phyloP scores from a whole-genome alignment of 2,797 vertebrate species.

The Molossus alvarezi region DNA sequence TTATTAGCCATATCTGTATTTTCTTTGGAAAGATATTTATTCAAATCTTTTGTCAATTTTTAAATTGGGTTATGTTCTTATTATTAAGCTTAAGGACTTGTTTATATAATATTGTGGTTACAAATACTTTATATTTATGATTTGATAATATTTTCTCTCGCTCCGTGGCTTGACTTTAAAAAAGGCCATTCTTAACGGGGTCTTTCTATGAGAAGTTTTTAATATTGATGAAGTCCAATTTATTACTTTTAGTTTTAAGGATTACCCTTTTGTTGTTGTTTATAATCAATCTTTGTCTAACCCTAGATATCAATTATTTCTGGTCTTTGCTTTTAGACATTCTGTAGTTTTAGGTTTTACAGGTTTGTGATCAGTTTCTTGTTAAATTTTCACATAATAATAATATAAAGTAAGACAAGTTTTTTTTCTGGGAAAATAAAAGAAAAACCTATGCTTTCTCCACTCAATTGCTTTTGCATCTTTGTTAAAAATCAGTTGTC shows the following conservation, averaged over 20 bases:
- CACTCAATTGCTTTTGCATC: not conserved
- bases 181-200: not conserved
- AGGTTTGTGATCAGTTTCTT: not conserved
- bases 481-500: not conserved
- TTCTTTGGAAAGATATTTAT: too few relatives aligned
- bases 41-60: too few relatives aligned
- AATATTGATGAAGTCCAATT: not conserved
- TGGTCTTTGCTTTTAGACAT: not conserved
- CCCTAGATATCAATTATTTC: not conserved
- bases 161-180: not conserved
- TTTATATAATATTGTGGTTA: not conserved
- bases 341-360: conserved; percentile 1
- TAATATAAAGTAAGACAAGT: not conserved
- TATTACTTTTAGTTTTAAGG: not conserved
- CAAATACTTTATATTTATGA: not conserved
- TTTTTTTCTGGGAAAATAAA: not conserved
- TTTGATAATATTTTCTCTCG: conserved; percentile 30
- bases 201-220: not conserved
- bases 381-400: not conserved
- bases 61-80: not conserved
- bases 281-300: not conserved
- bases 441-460: not conserved
- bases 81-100: not conserved
- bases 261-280: not conserved
- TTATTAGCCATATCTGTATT: too few relatives aligned